phyloP scores from a whole-genome alignment of 2,113 vertebrate genomes.

The Gallinago jamesoni region DNA sequence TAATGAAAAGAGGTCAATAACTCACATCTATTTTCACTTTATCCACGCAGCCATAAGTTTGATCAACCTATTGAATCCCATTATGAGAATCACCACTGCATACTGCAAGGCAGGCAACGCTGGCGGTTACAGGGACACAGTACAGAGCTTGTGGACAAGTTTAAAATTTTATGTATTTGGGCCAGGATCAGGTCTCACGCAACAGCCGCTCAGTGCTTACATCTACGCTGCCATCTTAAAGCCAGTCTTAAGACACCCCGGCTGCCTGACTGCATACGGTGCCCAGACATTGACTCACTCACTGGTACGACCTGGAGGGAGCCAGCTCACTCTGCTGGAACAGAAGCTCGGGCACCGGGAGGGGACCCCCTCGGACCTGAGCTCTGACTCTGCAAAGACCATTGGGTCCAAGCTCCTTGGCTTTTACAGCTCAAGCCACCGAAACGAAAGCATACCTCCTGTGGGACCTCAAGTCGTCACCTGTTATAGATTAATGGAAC shows the following conservation, averaged over 20 bases:
- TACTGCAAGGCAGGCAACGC: neutral
- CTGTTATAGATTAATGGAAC: neutral
- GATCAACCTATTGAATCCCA: neutral
- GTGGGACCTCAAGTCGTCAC: neutral
- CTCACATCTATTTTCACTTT: neutral
- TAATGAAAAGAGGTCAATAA: neutral
- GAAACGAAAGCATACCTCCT: neutral
- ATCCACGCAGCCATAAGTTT: accelerated
- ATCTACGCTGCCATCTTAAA: neutral
- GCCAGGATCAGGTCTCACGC: neutral
- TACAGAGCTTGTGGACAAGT: accelerated
- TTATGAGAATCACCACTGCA: neutral
- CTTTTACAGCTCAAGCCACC: neutral
- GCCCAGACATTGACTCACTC: neutral
- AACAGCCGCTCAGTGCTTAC: neutral
- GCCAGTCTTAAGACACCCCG: neutral
- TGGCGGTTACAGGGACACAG: neutral
- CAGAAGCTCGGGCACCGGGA: neutral
- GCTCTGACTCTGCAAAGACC: neutral
- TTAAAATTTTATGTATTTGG: neutral
- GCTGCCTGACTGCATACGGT: neutral
- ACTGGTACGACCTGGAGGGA: neutral
- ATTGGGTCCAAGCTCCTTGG: neutral
- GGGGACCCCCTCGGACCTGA: neutral
- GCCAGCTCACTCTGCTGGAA: neutral